Conservation (phyloP, 2,113 vertebrate genomes). For the Jaculus jaculus region DNA sequence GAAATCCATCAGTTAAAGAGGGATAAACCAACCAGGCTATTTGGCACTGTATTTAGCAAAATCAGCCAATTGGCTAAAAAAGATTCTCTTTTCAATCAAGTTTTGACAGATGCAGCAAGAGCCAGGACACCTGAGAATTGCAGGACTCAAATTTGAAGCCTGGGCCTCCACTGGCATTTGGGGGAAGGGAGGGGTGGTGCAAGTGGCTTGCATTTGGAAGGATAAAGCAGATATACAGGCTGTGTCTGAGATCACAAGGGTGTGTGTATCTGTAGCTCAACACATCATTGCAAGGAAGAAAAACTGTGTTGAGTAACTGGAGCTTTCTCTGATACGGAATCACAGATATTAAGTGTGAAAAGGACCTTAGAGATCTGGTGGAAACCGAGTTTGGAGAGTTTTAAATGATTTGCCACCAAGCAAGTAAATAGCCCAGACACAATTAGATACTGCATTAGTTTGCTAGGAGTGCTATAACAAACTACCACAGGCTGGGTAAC, state of each 20-base stretch:
- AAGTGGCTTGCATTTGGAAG: neutral
- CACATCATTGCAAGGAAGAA: neutral
- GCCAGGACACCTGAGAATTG: neutral
- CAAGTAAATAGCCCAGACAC: neutral
- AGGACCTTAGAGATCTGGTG: neutral
- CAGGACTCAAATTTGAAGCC: neutral
- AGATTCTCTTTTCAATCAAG: slow-evolving; percentile 38
- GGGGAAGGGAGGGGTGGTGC: neutral
- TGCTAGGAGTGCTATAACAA: neutral
- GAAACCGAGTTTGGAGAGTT: slow-evolving; percentile 37
- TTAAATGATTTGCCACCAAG: slow-evolving; percentile 21
- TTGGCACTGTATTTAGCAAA: slow-evolving; percentile 9
- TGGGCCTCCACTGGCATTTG: neutral
- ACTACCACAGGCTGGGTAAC: neutral
- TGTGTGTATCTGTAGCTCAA: neutral
- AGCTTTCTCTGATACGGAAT: neutral
- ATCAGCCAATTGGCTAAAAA: slow-evolving; percentile 2
- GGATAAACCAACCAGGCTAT: slow-evolving; percentile 16
- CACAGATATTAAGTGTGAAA: neutral
- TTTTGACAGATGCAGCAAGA: slow-evolving; percentile 9
- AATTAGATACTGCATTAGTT: neutral
- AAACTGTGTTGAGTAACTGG: neutral
- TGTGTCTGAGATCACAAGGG: neutral
- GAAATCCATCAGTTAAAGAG: slow-evolving; percentile 27
- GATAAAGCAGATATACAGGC: neutral